Evolutionary conservation across 2,797 vertebrate genomes (phyloP).

Genomic region (Gallinago solitaria): DNA sequence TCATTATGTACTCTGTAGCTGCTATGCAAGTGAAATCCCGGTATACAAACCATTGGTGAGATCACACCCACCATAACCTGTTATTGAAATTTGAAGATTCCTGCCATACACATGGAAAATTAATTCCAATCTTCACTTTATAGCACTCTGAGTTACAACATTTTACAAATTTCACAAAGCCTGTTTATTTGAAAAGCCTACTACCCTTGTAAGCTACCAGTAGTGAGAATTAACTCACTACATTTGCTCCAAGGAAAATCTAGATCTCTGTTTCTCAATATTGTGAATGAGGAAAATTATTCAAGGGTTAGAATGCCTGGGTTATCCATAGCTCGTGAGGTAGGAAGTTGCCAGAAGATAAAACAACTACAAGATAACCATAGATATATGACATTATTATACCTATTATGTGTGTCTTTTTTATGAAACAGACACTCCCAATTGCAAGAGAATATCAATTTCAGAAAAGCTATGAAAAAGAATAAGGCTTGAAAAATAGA

Average conservation of each 20-base stretch:
- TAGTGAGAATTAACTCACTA: background rate
- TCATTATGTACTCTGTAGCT: background rate
- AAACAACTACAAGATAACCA: background rate
- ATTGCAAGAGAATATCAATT: background rate
- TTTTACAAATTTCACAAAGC: background rate
- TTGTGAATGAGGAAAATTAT: background rate
- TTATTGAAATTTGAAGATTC: background rate
- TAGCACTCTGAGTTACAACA: background rate
- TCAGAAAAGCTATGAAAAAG: background rate
- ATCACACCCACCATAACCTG: background rate
- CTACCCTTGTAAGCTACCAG: background rate
- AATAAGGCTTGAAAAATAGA: accelerated
- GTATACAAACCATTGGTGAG: background rate
- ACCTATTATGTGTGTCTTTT: no score
- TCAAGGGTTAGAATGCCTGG: background rate
- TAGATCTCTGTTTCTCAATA: background rate
- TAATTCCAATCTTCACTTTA: background rate
- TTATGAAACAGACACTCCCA: background rate
- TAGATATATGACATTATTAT: background rate
- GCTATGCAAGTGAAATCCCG: background rate
- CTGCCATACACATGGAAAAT: accelerated
- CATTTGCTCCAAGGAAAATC: background rate
- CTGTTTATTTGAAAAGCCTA: background rate
- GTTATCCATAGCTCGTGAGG: background rate
- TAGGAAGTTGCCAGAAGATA: background rate